A percentile compares a stretch with the other conserved stretches of the same genome.
Conservation (phyloP, 1,140 invertebrate species). For the Diorhabda elongata region DNA sequence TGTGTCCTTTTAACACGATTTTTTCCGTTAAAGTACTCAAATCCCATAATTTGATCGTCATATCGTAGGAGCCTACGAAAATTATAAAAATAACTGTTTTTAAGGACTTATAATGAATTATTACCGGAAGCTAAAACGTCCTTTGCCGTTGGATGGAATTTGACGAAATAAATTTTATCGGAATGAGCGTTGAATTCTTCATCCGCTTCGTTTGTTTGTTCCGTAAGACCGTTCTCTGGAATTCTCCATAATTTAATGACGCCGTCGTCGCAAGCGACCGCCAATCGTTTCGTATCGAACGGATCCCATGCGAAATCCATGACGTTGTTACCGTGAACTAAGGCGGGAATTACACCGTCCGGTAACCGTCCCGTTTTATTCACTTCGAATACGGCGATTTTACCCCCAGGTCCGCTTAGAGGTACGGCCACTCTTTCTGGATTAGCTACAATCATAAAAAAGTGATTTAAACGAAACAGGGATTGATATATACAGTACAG, state of each 20-base stretch:
- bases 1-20: conserved; percentile 54
- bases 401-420: conserved; percentile 81
- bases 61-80: conserved; percentile 69
- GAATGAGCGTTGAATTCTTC: conserved; percentile 65
- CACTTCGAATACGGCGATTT: conserved; percentile 83
- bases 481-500: no score
- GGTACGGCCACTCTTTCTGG: conserved; percentile 79
- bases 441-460: conserved; percentile 60
- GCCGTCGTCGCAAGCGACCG: conserved; percentile 89
- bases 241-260: conserved; percentile 79
- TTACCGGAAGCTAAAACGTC: conserved; percentile 74
- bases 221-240: conserved; percentile 45
- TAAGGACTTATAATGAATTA: not conserved
- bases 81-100: conserved; percentile 5
- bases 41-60: conserved; percentile 84
- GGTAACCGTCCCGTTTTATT: conserved; percentile 71
- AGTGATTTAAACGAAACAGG: not conserved
- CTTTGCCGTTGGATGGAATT: conserved; percentile 83
- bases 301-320: conserved; percentile 95
- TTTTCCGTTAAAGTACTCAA: conserved; percentile 52
- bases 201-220: conserved; percentile 64
- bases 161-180: conserved; percentile 88
- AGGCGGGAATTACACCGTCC: conserved; percentile 76
- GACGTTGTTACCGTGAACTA: conserved; percentile 82
- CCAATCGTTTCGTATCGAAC: conserved; percentile 72